Conservation (phyloP, 2,797 vertebrate genomes). For the Sphenodon punctatus region DNA sequence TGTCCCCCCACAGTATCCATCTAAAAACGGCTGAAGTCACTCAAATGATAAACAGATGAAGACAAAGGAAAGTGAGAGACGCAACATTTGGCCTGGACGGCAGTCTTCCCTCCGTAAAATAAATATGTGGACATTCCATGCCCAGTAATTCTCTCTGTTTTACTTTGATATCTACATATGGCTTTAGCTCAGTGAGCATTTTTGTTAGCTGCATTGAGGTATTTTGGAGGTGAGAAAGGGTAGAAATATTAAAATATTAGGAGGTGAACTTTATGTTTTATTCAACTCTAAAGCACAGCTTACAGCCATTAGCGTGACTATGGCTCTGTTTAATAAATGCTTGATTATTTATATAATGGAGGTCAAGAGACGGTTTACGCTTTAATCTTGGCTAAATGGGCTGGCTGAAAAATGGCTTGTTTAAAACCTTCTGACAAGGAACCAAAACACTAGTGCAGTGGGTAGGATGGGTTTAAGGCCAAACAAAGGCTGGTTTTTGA, state of each 20-base stretch:
- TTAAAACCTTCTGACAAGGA: not conserved
- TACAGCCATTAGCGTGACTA: not conserved
- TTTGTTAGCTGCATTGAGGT: rapidly evolving
- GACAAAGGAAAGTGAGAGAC: not conserved
- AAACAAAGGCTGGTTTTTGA: not conserved
- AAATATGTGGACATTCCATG: not conserved
- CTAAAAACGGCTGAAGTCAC: not conserved
- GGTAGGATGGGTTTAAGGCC: not conserved
- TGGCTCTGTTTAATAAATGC: not conserved
- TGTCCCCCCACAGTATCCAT: no score
- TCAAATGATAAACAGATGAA: not conserved
- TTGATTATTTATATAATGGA: not conserved
- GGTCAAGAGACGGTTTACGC: not conserved
- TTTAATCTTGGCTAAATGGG: not conserved
- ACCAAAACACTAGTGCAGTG: not conserved
- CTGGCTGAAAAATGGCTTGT: not conserved
- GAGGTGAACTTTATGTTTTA: not conserved
- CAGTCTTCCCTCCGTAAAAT: no score
- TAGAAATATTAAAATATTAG: not conserved
- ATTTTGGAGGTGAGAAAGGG: not conserved
- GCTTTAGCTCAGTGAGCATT: not conserved
- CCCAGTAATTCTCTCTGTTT: not conserved
- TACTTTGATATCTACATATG: not conserved
- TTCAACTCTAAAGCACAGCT: not conserved
- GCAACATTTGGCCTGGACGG: no score